phyloP scores from a whole-genome alignment of 2,113 vertebrate species.

The Ameiurus melas region DNA sequence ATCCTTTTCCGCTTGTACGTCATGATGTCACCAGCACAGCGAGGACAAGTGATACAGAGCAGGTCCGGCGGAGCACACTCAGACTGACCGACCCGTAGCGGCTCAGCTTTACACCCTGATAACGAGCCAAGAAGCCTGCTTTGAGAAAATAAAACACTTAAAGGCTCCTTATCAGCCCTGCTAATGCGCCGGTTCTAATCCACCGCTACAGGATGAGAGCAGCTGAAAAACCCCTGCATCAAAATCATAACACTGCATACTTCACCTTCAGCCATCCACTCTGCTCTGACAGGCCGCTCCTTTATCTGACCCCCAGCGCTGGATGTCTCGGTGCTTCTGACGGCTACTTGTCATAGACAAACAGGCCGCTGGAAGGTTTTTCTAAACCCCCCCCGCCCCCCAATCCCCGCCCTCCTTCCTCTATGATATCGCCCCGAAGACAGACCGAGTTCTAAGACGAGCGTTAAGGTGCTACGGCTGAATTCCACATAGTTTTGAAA shows the following conservation, averaged over 20 bases:
- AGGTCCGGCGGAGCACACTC: constrained; percentile 29
- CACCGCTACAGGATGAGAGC: constrained; percentile 13
- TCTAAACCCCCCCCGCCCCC: no score
- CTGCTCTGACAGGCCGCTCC: constrained; percentile 1
- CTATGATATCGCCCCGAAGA: constrained; percentile 28
- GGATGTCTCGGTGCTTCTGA: constrained; percentile 37
- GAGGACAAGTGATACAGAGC: constrained; percentile 43
- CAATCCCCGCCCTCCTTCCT: neutral
- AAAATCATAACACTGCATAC: constrained; percentile 27
- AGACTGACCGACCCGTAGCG: constrained; percentile 34
- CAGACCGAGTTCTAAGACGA: constrained; percentile 8
- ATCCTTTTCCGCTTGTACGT: constrained; percentile 37
- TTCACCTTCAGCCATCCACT: neutral
- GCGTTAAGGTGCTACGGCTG: constrained; percentile 8
- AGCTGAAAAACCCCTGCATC: constrained; percentile 3
- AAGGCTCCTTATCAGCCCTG: constrained; percentile 45
- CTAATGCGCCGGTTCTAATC: constrained; percentile 46
- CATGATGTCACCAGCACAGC: constrained; percentile 41
- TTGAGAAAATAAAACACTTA: constrained; percentile 32
- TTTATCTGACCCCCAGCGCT: constrained; percentile 34
- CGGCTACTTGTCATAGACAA: constrained; percentile 36
- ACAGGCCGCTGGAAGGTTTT: constrained; percentile 3
- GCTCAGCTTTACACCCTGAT: constrained; percentile 40
- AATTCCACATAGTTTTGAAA: constrained; percentile 43
- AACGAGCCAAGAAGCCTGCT: constrained; percentile 37